Evolutionary conservation across 1,140 invertebrate genomes (phyloP).

Genomic region (Monochamus saltuarius): DNA sequence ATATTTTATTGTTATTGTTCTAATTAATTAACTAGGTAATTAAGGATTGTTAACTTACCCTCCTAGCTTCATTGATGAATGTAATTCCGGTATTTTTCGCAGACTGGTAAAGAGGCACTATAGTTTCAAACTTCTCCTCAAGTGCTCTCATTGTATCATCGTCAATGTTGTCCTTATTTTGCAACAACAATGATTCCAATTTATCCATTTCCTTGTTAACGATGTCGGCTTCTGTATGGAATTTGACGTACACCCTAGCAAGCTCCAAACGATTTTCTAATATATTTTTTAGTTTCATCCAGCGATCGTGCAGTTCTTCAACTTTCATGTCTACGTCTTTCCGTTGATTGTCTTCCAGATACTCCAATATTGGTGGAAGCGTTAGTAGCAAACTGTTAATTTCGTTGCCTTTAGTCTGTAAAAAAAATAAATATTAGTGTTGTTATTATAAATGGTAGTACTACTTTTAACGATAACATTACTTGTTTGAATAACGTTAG

Average conservation of each 20-base stretch:
- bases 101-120: constrained; percentile 62
- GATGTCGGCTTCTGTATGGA: constrained; percentile 69
- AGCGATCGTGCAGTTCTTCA: constrained; percentile 62
- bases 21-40: too few relatives aligned
- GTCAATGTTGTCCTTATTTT: constrained; percentile 51
- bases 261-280: constrained; percentile 66
- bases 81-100: constrained; percentile 64
- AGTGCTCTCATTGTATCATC: constrained; percentile 58
- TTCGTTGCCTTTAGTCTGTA: constrained; percentile 67
- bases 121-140: constrained; percentile 64
- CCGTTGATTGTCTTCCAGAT: constrained; percentile 65
- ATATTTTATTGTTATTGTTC: too few relatives aligned
- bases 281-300: constrained; percentile 64
- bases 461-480: too few relatives aligned
- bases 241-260: constrained; percentile 69
- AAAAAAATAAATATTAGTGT: constrained; percentile 24
- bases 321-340: constrained; percentile 65
- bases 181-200: constrained; percentile 61
- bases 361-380: constrained; percentile 66
- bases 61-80: constrained; percentile 67
- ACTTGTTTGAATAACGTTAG: too few relatives aligned
- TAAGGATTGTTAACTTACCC: constrained; percentile 55
- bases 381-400: constrained; percentile 64
- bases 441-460: too few relatives aligned
- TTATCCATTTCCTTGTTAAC: constrained; percentile 67